These are phyloP conservation scores for Patella depressa DNA, from an alignment of 2,888 invertebrate species.

Conservation along the genomic window DNA sequence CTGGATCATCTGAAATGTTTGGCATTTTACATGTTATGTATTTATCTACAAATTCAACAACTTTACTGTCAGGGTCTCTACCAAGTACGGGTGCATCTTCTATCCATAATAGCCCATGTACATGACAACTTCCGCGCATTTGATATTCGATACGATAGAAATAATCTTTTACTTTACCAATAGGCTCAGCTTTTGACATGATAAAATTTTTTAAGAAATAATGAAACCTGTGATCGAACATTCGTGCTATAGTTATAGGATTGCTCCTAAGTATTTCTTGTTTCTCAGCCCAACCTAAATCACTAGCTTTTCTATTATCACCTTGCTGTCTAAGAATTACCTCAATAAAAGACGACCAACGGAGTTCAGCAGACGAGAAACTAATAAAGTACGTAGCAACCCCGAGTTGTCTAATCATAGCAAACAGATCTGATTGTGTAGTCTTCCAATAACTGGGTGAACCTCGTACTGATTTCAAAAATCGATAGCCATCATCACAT, in stretches of 20 bases:
- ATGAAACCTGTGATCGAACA: conserved; percentile 44
- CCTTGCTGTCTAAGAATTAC: conserved; percentile 20
- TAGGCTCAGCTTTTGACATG: conserved; percentile 27
- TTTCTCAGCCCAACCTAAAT: conserved; percentile 23
- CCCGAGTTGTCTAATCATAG: conserved; percentile 43
- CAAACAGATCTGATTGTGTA: conserved; percentile 31
- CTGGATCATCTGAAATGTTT: conserved; percentile 21
- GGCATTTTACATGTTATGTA: conserved; percentile 34
- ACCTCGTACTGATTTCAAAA: conserved; percentile 25
- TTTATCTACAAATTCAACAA: conserved; percentile 32
- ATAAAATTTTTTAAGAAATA: conserved; percentile 32
- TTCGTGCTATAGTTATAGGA: conserved; percentile 47
- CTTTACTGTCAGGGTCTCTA: conserved; percentile 27
- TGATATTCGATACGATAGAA: conserved; percentile 46
- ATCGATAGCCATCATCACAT: conserved; percentile 26
- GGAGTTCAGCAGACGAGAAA: conserved; percentile 35
- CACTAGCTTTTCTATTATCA: background rate
- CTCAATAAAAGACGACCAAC: conserved; percentile 23
- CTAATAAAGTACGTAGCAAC: conserved; percentile 28
- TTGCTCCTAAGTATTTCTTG: conserved; percentile 25
- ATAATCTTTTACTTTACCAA: conserved; percentile 41
- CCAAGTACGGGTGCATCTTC: conserved; percentile 39
- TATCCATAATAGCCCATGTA: conserved; percentile 43
- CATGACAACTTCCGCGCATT: conserved; percentile 44
- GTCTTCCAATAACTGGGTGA: conserved; percentile 15